Conservation (phyloP, 2,113 vertebrate genomes). For the Dinomys branickii region DNA sequence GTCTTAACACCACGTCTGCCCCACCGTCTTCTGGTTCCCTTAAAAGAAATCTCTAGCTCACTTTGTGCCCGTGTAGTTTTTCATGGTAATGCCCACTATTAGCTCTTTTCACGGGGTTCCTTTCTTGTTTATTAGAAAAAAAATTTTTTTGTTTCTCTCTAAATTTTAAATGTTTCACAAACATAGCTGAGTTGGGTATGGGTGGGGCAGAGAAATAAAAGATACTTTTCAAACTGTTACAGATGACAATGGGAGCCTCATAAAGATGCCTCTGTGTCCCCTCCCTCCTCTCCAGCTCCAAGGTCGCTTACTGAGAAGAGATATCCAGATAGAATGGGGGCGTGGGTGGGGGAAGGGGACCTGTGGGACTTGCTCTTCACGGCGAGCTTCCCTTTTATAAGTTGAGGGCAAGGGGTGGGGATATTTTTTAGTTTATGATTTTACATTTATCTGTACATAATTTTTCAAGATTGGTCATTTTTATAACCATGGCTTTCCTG, state of each 20-base stretch:
- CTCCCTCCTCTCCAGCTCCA: slow-evolving; percentile 55
- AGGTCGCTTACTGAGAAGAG: slow-evolving; percentile 74
- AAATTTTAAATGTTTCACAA: slow-evolving; percentile 69
- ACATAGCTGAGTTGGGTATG: slow-evolving; percentile 54
- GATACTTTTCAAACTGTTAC: slow-evolving; percentile 74
- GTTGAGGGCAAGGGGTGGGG: slow-evolving; percentile 69
- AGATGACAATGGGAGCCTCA: slow-evolving; percentile 77
- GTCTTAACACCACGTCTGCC: slow-evolving; percentile 52
- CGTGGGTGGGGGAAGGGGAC: slow-evolving; percentile 65
- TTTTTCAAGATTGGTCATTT: slow-evolving; percentile 82
- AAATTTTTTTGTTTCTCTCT: slow-evolving; percentile 41
- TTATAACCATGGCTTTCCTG: slow-evolving; percentile 84
- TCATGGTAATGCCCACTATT: background rate
- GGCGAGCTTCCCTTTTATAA: slow-evolving; percentile 82
- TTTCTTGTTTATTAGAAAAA: slow-evolving; percentile 55
- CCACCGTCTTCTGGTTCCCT: slow-evolving; percentile 66
- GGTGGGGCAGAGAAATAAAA: slow-evolving; percentile 70
- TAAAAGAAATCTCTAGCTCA: slow-evolving; percentile 78
- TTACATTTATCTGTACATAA: slow-evolving; percentile 85
- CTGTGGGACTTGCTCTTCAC: slow-evolving; percentile 41
- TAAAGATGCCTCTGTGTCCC: slow-evolving; percentile 51
- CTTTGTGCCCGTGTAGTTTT: slow-evolving; percentile 13
- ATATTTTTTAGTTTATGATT: slow-evolving; percentile 75
- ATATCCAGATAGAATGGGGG: slow-evolving; percentile 60
- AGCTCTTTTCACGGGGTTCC: slow-evolving; percentile 28